Percentiles rank a stretch among this genome's conserved stretches.
These are phyloP conservation scores for Zaprionus inermis DNA, from an alignment of 1,140 invertebrate genomes.

Conservation along the genomic window DNA sequence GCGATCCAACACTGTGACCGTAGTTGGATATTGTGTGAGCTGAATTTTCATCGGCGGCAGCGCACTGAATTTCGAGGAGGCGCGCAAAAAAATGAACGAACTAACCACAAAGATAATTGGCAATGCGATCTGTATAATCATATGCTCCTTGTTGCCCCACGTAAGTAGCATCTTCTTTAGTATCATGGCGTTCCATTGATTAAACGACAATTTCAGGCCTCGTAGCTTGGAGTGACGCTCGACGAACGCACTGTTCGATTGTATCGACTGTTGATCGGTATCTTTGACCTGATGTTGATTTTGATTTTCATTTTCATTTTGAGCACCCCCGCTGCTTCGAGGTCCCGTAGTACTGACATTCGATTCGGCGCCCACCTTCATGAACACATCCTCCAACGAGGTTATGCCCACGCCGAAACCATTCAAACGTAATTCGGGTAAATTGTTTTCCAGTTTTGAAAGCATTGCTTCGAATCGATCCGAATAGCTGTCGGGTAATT, in stretches of 20 bases:
- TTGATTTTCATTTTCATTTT: background rate
- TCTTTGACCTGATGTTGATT: slow-evolving; percentile 2
- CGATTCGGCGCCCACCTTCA: slow-evolving; percentile 85
- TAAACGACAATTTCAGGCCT: slow-evolving; percentile 65
- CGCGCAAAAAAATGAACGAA: slow-evolving; percentile 85
- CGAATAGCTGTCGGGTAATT: slow-evolving; percentile 64
- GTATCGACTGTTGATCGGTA: slow-evolving; percentile 64
- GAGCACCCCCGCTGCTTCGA: no score
- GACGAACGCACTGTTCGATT: slow-evolving; percentile 62
- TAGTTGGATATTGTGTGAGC: slow-evolving; percentile 56
- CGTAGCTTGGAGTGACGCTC: slow-evolving; percentile 50
- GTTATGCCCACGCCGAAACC: slow-evolving; percentile 97
- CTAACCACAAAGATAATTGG: slow-evolving; percentile 87
- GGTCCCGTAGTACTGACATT: background rate
- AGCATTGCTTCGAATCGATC: slow-evolving; percentile 73
- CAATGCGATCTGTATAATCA: slow-evolving; percentile 86
- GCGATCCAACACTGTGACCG: slow-evolving; percentile 63
- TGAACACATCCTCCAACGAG: slow-evolving; percentile 94
- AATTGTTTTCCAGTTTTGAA: slow-evolving; percentile 60
- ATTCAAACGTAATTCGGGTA: slow-evolving; percentile 85
- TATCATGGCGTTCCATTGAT: slow-evolving; percentile 88
- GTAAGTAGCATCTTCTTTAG: slow-evolving; percentile 87
- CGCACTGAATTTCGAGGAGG: slow-evolving; percentile 5
- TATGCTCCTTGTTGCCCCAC: slow-evolving; percentile 85
- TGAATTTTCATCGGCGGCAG: slow-evolving; percentile 59